Conservation (phyloP, 2,888 invertebrate genomes). For the Yponomeuta sedellus region DNA sequence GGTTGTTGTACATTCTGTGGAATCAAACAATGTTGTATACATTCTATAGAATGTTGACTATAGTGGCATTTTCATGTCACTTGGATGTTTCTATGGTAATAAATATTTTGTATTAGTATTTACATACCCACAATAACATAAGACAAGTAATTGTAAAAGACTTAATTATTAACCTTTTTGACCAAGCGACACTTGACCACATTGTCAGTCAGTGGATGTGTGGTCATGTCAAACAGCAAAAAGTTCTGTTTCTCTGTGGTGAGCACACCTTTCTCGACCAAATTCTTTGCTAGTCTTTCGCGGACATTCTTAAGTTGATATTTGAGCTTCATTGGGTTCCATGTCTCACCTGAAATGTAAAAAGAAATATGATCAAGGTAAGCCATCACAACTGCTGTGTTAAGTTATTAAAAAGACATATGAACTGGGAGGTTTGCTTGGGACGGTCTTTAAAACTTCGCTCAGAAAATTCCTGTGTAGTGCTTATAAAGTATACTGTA, state of each 20-base stretch:
- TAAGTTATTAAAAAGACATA: too few species aligned
- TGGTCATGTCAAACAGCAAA: slow-evolving; percentile 99
- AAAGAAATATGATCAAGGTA: neutral
- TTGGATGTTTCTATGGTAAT: too few species aligned
- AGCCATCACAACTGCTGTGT: neutral
- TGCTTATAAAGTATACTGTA: too few species aligned
- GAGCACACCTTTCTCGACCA: slow-evolving; percentile 99
- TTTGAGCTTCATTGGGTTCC: slow-evolving; percentile 98
- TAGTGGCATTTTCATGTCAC: too few species aligned
- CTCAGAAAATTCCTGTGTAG: too few species aligned
- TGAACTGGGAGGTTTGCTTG: too few species aligned
- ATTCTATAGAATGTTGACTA: neutral
- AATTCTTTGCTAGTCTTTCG: slow-evolving; percentile 98
- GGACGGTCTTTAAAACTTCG: too few species aligned
- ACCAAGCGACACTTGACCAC: slow-evolving; percentile 96
- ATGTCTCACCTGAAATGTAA: slow-evolving; percentile 90
- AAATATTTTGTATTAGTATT: neutral
- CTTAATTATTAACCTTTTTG: slow-evolving; percentile 83
- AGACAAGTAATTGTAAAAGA: neutral
- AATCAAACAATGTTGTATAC: neutral
- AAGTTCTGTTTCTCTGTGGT: slow-evolving; percentile 99
- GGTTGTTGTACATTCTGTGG: neutral
- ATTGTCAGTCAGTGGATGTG: slow-evolving; percentile 98
- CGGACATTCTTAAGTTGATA: slow-evolving; percentile 99
- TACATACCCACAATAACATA: too few species aligned